These are phyloP conservation scores for Cordilura impudica DNA, from an alignment of 2,888 invertebrate species.

Conservation along the genomic window DNA sequence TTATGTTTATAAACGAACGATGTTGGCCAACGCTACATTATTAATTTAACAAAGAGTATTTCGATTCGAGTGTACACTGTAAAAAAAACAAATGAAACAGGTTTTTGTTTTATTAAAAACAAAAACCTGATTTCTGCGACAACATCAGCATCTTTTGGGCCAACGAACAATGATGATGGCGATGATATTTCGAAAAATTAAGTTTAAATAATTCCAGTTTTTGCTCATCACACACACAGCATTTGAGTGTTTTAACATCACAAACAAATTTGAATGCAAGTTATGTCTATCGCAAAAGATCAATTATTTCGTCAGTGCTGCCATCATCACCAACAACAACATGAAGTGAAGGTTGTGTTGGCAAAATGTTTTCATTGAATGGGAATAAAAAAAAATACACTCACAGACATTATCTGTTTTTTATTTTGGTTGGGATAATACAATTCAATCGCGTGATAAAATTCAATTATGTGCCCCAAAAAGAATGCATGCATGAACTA, in stretches of 20 bases:
- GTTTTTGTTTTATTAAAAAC: constrained; percentile 36
- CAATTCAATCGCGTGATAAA: not conserved
- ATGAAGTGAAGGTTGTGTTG: not conserved
- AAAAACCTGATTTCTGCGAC: constrained; percentile 51
- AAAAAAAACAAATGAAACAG: constrained; percentile 50
- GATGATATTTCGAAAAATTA: constrained; percentile 33
- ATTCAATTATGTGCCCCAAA: too few relatives aligned
- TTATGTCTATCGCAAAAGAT: constrained; percentile 10
- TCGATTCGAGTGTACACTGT: constrained; percentile 30
- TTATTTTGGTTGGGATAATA: not conserved
- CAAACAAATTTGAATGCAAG: not conserved
- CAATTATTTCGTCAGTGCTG: constrained; percentile 1
- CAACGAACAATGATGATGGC: constrained; percentile 12
- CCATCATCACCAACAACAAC: not conserved
- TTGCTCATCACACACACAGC: constrained; percentile 14
- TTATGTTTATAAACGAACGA: constrained; percentile 33
- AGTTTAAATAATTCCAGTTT: not conserved
- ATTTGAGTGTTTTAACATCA: not conserved
- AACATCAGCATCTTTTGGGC: constrained; percentile 40
- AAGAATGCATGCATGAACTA: not conserved
- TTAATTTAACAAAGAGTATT: constrained; percentile 38
- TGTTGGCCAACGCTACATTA: constrained; percentile 41
- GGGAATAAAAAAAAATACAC: not conserved
- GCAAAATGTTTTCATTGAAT: not conserved
- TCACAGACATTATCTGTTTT: not conserved